Percentiles rank a stretch among this genome's conserved stretches.
Conservation (phyloP, 2,797 vertebrate species). For the Cottoperca gobio region DNA sequence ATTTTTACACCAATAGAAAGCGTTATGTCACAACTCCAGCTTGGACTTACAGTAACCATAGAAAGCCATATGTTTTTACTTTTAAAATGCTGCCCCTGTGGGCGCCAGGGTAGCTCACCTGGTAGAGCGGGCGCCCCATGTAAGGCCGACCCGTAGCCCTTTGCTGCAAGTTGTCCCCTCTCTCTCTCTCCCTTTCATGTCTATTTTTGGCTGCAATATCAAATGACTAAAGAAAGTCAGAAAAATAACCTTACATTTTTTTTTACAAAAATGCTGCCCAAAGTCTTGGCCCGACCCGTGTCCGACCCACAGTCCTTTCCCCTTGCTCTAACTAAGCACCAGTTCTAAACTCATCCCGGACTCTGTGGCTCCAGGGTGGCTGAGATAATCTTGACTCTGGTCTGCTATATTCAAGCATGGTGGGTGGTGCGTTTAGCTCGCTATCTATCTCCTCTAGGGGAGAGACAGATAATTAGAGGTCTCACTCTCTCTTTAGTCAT, state of each 20-base stretch:
- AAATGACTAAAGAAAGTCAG: no score
- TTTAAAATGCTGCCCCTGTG: not conserved
- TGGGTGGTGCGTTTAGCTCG: conserved; percentile 39
- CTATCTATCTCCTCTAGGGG: conserved; percentile 41
- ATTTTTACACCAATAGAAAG: not conserved
- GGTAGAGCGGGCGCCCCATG: no score
- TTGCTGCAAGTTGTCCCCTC: no score
- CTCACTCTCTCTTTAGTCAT: conserved; percentile 48
- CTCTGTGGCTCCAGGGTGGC: conserved; percentile 5
- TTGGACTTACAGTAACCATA: not conserved
- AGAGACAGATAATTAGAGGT: conserved; percentile 65
- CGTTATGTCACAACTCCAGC: not conserved
- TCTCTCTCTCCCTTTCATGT: no score
- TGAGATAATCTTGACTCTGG: conserved; percentile 33
- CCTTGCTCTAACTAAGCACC: not conserved
- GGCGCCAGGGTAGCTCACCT: no score
- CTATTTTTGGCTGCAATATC: no score
- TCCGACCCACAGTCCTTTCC: not conserved
- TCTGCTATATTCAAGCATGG: conserved; percentile 1
- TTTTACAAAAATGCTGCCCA: no score
- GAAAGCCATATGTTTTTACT: not conserved
- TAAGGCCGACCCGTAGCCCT: no score
- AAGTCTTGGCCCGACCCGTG: not conserved
- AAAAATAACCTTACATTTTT: no score
- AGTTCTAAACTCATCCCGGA: not conserved